Base-by-base conservation (phyloP, 1,140 invertebrate species). In the Oscheius sp. region DNA sequence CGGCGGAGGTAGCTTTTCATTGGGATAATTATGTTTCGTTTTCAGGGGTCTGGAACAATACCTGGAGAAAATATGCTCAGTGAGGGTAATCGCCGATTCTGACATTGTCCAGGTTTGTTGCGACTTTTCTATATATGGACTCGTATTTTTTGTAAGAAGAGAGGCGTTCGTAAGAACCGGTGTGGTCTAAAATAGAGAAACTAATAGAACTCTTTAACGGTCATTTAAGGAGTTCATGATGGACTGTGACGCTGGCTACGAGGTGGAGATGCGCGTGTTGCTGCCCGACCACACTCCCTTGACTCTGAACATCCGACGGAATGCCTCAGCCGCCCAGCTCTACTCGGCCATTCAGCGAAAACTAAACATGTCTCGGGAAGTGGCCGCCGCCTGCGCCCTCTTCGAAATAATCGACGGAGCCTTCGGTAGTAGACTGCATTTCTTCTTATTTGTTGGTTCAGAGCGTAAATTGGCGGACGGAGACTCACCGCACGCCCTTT, bases 321-420 rank as follows among this genome's bases (percentile, higher is more conserved):
- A 92, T 77, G 91, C 92, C 23, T 92, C 90, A 78, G 91, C 95
- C 1, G 91, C 93, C 77, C 90, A 93, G 77, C 95, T 99, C 2
- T 97, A 93, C 87, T 88, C 91, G 71, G 85, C 49, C 4, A 52
- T 82, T 23, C 20, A 75, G 32, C 66, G 66, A n/a, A 90, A 92
- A 67, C 90, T 91, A 65, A 93, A 93, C 86, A 91, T 96, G 61
- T 89, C 90, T 29, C 86, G 97, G 66, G 90, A 91, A 72, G 90
- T 91, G 58, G 90, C 92, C 36, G 90, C 91, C 82, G 95, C 92
- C 87, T 98, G 97, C 88, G 95, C 95, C 82, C 88, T 99, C 32
- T 98, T 97, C 88, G 95, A 99, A 88, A 97, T 96, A 79, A 93
- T 98, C 58, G 94, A 96, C 83, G 94, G 94, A 84, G 93, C 93